These are phyloP conservation scores for Acipenser oxyrinchus DNA, from an alignment of 2,797 vertebrate species.

Conservation along the genomic window DNA sequence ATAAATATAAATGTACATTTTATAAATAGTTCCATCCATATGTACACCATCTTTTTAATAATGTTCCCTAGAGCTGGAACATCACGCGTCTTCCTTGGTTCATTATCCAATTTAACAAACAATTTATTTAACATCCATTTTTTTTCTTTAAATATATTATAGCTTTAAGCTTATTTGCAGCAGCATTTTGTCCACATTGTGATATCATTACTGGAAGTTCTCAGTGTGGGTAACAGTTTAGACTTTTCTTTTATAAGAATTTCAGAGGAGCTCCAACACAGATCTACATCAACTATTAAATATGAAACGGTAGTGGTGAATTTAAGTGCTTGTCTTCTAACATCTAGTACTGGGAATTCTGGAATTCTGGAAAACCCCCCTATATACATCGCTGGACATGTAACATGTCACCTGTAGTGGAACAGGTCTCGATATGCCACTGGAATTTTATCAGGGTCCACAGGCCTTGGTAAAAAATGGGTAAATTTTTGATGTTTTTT, in stretches of 20 bases:
- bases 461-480: constrained; percentile 88
- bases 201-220: constrained; percentile 21
- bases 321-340: constrained; percentile 47
- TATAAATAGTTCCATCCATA: constrained; percentile 96
- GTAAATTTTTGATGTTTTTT: constrained; percentile 97
- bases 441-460: constrained; percentile 91
- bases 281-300: constrained; percentile 22
- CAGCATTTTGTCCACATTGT: constrained; percentile 17
- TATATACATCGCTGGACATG: constrained; percentile 3
- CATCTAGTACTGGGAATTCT: constrained; percentile 34
- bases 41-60: constrained; percentile 86
- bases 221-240: constrained; percentile 24
- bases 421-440: constrained; percentile 86
- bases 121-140: constrained; percentile 26
- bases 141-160: constrained; percentile 31
- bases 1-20: constrained; percentile 99
- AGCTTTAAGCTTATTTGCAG: constrained; percentile 27
- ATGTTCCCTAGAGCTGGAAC: constrained; percentile 69
- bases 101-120: constrained; percentile 34
- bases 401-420: constrained; percentile 79
- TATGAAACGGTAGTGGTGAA: constrained; percentile 14
- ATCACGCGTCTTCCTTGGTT: constrained; percentile 62
- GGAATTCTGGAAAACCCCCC: background rate
- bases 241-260: no score
- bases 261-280: no score